These are phyloP conservation scores for Heterotis niloticus DNA, from an alignment of 2,113 vertebrate species.

Conservation along the genomic window DNA sequence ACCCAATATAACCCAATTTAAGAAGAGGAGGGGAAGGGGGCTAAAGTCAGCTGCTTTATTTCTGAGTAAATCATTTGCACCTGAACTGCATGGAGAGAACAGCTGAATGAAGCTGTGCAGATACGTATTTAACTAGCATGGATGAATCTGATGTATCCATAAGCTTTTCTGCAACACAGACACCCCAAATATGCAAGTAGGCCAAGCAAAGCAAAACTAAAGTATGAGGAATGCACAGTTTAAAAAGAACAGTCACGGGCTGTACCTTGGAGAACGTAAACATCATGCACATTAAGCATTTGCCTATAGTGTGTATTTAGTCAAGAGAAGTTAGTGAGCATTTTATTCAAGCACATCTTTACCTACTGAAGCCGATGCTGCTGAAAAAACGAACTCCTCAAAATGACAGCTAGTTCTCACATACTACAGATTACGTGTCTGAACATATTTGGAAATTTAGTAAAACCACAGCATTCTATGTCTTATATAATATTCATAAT, in stretches of 20 bases:
- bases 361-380: neutral
- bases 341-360: neutral
- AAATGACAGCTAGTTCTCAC: constrained; percentile 15
- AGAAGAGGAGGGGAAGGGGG: constrained; percentile 22
- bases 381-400: neutral
- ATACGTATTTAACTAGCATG: neutral
- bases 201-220: neutral
- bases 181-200: neutral
- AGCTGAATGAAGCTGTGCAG: neutral
- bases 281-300: no score
- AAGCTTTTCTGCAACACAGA: no score
- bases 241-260: no score
- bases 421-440: constrained; percentile 37
- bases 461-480: constrained; percentile 54
- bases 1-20: constrained; percentile 28
- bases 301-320: no score
- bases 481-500: constrained; percentile 63
- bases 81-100: constrained; percentile 28
- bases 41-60: constrained; percentile 24
- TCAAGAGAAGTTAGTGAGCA: no score
- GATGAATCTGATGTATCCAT: no score
- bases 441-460: constrained; percentile 51
- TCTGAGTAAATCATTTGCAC: constrained; percentile 60
- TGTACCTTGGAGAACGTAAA: no score
- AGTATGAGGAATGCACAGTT: neutral